Evolutionary conservation across 2,888 invertebrate species (phyloP), one percentile per base, ranked within the genome.

Genomic region (Dastarcus helophoroides): DNA sequence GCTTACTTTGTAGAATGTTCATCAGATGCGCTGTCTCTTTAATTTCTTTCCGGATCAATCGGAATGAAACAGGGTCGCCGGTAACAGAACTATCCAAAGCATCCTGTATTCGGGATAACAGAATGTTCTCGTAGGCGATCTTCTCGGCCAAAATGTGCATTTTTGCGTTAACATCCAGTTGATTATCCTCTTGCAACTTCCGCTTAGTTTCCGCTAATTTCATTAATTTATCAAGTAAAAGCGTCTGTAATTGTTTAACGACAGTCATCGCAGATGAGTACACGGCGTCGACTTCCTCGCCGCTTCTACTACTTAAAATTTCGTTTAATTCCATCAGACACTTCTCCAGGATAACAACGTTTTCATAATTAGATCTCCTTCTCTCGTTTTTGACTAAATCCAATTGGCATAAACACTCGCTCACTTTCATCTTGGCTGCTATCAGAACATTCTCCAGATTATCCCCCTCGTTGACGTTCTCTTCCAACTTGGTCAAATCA

Each of bases 21-120:
- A 82, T 77, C 50, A 83, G 67, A 63, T 80, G 76, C 54, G 79
- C 75, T 54, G 82, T 82, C 69, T 83, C 81, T 46, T 72, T 68
- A 47, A 79, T 70, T 66, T 80, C 80, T 51, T 76, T 72, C 50
- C 69, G 67, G 29, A 76, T 70, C 48, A 77, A 67, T 31, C 75
- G 62, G 40, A 63, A 62, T 35, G 73, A 70, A 46, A 73, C 71
- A 41, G 71, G 48, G 36, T 57, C 54, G 14, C 52, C 51, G 2
- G 47, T 48, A 7, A 41, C 35, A 3, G 54, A 47, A 6, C 47
- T 41, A 22, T 31, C 35, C 29, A 79, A 64, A 27, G 79, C 77
- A 54, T 79, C 76, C 43, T 76, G 73, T 40, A 80, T 71, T 47
- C 76, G 67, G 38, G 73, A 69, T 16, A 57, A 46, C 33, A 58